A percentile compares a stretch with the other conserved stretches of the same genome.
Conservation (phyloP, 2,113 vertebrate species). For the Ciconia boyciana region DNA sequence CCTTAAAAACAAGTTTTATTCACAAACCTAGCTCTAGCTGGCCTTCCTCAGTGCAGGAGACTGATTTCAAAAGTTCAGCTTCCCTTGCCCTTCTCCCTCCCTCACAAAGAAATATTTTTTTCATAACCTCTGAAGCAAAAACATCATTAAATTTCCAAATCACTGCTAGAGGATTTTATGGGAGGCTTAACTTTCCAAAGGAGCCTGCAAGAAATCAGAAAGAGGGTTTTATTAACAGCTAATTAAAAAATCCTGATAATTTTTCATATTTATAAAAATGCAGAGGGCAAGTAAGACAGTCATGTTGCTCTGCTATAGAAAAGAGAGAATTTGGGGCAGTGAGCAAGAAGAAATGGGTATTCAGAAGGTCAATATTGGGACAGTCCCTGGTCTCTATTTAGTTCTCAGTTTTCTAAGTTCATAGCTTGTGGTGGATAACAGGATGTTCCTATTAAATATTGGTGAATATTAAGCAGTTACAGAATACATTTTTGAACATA, state of each 20-base stretch:
- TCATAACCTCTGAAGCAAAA: slow-evolving; percentile 1
- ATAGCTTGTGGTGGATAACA: neutral
- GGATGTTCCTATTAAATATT: neutral
- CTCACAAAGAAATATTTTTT: neutral
- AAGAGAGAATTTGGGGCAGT: neutral
- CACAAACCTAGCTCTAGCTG: neutral
- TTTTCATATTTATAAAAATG: neutral
- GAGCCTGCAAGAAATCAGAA: neutral
- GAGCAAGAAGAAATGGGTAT: neutral
- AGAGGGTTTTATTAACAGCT: neutral
- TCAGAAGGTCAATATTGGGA: neutral
- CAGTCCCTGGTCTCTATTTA: neutral
- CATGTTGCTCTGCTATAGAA: neutral
- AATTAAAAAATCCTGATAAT: neutral
- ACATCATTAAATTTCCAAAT: neutral
- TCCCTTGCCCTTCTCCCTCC: neutral
- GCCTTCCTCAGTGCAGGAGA: neutral
- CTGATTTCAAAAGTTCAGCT: neutral
- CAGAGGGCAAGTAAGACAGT: neutral
- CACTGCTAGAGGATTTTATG: neutral
- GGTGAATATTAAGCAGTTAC: neutral
- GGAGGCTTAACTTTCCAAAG: slow-evolving; percentile 8
- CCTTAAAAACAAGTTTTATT: neutral
- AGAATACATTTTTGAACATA: neutral
- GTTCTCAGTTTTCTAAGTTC: neutral